Conservation (phyloP, 2,888 invertebrate genomes). For the Bedellia somnulentella region DNA sequence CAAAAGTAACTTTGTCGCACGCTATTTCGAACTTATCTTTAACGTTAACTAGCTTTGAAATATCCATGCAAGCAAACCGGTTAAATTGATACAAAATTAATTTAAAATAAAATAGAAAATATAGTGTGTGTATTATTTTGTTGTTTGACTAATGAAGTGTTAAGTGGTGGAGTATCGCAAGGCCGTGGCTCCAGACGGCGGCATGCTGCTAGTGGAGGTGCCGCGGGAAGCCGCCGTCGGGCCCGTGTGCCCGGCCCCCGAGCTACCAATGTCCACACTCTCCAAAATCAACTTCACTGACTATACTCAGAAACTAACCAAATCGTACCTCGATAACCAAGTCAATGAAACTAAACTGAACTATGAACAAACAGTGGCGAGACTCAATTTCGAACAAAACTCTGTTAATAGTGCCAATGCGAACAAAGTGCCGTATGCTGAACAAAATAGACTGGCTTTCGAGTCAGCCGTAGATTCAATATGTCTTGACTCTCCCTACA, state of each 20-base stretch:
- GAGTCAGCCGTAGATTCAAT: slow-evolving; percentile 36
- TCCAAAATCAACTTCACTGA: slow-evolving; percentile 49
- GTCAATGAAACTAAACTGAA: slow-evolving; percentile 30
- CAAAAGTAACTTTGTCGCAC: slow-evolving; percentile 1
- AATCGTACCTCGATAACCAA: slow-evolving; percentile 32
- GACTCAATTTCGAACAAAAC: slow-evolving; percentile 41
- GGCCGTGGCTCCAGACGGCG: slow-evolving; percentile 8
- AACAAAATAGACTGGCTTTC: slow-evolving; percentile 38
- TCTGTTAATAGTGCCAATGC: not conserved
- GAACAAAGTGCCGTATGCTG: slow-evolving; percentile 32
- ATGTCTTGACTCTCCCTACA: slow-evolving; percentile 33
- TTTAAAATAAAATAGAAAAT: no score
- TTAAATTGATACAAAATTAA: no score
- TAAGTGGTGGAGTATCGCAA: slow-evolving; percentile 21
- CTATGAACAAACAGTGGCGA: slow-evolving; percentile 40
- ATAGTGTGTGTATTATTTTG: no score
- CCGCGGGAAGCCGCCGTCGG: slow-evolving; percentile 74
- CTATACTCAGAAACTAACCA: slow-evolving; percentile 51
- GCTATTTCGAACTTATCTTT: no score
- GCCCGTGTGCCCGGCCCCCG: slow-evolving; percentile 48
- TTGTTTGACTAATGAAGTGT: slow-evolving; percentile 28
- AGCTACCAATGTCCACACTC: slow-evolving; percentile 46
- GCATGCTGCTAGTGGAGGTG: slow-evolving; percentile 76
- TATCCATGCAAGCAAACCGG: no score
- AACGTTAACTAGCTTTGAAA: no score